Percentiles rank a stretch among this genome's conserved stretches.
These are phyloP conservation scores for Scaptomyza reducta DNA, from an alignment of 2,888 invertebrate species.

Conservation along the genomic window DNA sequence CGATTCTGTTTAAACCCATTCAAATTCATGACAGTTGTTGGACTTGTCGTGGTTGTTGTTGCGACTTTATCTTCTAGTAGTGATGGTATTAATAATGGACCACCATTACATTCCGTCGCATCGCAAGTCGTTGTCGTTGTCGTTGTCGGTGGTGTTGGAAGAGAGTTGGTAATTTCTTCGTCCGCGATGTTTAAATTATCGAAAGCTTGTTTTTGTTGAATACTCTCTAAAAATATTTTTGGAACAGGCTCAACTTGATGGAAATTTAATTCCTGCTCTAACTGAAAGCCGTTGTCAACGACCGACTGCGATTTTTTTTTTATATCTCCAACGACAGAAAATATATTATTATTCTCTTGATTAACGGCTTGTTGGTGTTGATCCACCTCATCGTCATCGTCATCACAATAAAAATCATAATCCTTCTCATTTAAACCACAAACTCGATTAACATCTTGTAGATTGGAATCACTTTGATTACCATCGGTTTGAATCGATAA, in stretches of 20 bases:
- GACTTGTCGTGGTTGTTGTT: neutral
- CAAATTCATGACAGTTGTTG: neutral
- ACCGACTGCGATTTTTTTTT: constrained; percentile 2
- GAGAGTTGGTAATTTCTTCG: neutral
- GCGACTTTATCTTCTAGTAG: neutral
- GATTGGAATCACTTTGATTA: neutral
- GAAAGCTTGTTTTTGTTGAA: neutral
- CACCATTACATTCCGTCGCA: neutral
- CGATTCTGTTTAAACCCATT: constrained; percentile 14
- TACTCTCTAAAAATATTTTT: constrained; percentile 22
- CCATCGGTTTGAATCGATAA: neutral
- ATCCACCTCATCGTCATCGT: neutral
- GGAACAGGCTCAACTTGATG: constrained; percentile 13
- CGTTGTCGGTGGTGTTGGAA: neutral
- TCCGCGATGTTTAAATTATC: neutral
- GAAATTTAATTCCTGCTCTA: neutral
- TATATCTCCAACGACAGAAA: constrained; percentile 60
- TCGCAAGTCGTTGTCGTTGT: neutral
- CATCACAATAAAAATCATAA: constrained; percentile 7
- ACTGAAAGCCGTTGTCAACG: neutral
- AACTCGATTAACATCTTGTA: neutral
- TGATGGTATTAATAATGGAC: neutral
- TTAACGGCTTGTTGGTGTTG: neutral
- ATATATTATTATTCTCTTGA: constrained; percentile 43
- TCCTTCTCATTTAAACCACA: neutral